Conservation (phyloP, 2,888 invertebrate species). For the Galerucella calmariensis region DNA sequence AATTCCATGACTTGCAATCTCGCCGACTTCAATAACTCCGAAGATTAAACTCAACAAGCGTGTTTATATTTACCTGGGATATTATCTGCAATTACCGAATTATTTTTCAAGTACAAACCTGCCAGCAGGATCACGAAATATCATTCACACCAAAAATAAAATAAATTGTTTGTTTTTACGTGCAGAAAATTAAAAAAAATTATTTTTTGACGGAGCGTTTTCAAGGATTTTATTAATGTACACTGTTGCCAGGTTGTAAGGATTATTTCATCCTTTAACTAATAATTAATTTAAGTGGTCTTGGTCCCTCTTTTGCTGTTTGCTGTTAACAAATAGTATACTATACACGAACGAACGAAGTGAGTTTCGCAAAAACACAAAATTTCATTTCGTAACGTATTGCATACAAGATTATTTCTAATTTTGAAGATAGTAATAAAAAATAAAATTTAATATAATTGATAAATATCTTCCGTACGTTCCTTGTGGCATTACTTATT, state of each 20-base stretch:
- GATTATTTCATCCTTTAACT: neutral
- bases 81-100: neutral
- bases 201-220: neutral
- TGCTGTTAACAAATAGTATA: too few relatives aligned
- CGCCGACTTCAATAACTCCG: neutral
- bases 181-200: neutral
- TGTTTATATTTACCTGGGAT: neutral
- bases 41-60: constrained; percentile 1
- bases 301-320: too few relatives aligned
- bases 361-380: too few relatives aligned
- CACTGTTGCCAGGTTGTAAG: neutral
- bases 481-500: too few relatives aligned
- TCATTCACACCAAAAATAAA: neutral
- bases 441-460: too few relatives aligned
- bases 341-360: too few relatives aligned
- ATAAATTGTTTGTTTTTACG: neutral
- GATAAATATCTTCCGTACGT: too few relatives aligned
- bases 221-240: neutral
- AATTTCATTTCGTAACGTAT: too few relatives aligned
- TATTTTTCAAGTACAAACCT: neutral
- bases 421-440: too few relatives aligned
- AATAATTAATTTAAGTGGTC: neutral
- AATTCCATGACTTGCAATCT: neutral
- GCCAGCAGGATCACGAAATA: neutral
- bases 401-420: too few relatives aligned